Conservation (phyloP, 2,113 vertebrate species). For the Gopherus evgoodei region DNA sequence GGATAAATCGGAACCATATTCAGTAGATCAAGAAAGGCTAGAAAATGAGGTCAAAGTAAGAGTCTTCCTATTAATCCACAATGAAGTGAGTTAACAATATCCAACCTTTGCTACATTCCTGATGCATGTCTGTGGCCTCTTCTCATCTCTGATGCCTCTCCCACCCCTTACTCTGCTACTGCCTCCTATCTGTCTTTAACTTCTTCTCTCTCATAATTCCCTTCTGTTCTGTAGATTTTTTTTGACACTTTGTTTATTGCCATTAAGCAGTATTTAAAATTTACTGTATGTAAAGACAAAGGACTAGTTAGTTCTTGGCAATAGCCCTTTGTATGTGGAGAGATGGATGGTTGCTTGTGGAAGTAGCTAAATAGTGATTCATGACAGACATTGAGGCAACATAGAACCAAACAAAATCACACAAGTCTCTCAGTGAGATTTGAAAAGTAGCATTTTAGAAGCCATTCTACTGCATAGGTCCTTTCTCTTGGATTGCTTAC, state of each 20-base stretch:
- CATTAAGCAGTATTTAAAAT: rapidly evolving
- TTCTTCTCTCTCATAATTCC: background rate
- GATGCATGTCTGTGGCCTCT: background rate
- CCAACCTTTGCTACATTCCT: background rate
- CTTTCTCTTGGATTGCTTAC: background rate
- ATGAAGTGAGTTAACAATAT: background rate
- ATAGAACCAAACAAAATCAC: background rate
- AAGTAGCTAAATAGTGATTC: background rate
- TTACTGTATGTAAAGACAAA: rapidly evolving
- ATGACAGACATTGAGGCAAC: rapidly evolving
- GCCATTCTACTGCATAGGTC: background rate
- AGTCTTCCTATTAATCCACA: constrained; percentile 6
- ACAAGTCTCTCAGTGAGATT: background rate
- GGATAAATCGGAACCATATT: background rate
- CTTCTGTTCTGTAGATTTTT: background rate
- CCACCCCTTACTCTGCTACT: background rate
- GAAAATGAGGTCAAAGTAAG: background rate
- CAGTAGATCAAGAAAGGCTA: background rate
- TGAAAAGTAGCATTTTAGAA: background rate
- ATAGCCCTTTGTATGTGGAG: background rate
- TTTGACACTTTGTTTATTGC: background rate
- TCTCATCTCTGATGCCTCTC: background rate
- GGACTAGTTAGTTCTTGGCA: background rate
- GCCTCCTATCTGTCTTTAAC: background rate
- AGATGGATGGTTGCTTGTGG: background rate